Evolutionary conservation across 2,888 invertebrate genomes (phyloP), one percentile per base, ranked within the genome.

Genomic region (Brenthis ino): DNA sequence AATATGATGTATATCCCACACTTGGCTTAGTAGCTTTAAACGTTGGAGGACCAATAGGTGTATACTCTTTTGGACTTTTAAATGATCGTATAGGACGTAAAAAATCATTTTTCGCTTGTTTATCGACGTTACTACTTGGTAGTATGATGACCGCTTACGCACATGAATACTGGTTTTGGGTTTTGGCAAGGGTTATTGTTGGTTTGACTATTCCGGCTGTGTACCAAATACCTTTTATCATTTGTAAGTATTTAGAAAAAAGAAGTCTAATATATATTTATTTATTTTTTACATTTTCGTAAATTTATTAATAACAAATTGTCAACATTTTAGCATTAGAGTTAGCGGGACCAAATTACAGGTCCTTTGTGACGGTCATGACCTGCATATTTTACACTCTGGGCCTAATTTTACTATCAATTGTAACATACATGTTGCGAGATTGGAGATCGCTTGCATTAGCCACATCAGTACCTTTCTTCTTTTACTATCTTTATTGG

Each of bases 211-310:
- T 98, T 79, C 98, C 98, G 4, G 98, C 98, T 1, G 95, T 98
- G 54, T 98, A 98, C 86, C 98, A 98, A 90, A 98, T 98, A 86
- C 98, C 98, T 0, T 98, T 98, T 84, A 98, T 98, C 70, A 98
- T 98, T 80, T 97, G 98, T 98, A 91, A 95, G 96, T 94, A 80
- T 57, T 57, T 68, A 43, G 64, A 47, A 53, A 43, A 28, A 4
- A 33, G 37, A 53, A 20, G 14, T 6, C 6, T n/a, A 5, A 28
- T 51, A 20, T 28, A 48, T 60, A n/a, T 20, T 33, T 48, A 28
- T 28, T 14, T 50, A 14, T 14, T 24, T 37, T 43, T 43, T 43
- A 11, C 11, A 43, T 8, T 43, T 43, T 43, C 37, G 11, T 24
- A 5, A 48, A 50, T 24, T 50, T 2, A 11, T 20, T 28, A 24